Evolutionary conservation across 2,888 invertebrate genomes (phyloP).

Genomic region (Lingula anatina): DNA sequence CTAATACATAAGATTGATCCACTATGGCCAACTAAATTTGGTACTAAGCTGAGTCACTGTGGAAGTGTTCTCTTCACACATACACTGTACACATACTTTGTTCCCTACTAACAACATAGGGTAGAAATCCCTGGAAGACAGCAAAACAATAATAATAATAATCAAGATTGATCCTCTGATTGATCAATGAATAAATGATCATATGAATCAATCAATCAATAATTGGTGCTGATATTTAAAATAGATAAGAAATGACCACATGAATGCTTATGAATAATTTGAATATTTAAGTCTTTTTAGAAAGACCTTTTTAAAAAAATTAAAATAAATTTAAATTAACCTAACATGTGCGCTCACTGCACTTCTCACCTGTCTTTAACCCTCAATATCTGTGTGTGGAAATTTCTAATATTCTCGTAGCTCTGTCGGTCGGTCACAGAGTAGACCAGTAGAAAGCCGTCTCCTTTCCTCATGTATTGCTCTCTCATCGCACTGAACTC

Average conservation of each 20-base stretch:
- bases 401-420: conserved; percentile 80
- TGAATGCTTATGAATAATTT: no score
- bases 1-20: not conserved
- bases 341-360: no score
- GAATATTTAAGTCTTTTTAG: no score
- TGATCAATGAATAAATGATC: no score
- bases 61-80: conserved; percentile 74
- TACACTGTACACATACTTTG: conserved; percentile 82
- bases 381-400: conserved; percentile 83
- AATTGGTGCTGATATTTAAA: no score
- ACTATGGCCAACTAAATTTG: no score
- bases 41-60: no score
- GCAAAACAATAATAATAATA: conserved; percentile 1
- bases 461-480: conserved; percentile 70
- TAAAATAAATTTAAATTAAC: no score
- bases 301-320: no score
- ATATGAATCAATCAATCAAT: no score
- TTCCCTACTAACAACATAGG: conserved; percentile 91
- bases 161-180: no score
- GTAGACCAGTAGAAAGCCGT: conserved; percentile 88
- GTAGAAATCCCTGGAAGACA: conserved; percentile 63
- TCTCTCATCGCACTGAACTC: conserved; percentile 86
- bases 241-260: no score
- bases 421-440: conserved; percentile 89
- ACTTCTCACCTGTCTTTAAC: conserved; percentile 83